Evolutionary conservation across 1,140 invertebrate genomes (phyloP), one percentile per base, ranked within the genome.

Genomic region (Venturia canescens): DNA sequence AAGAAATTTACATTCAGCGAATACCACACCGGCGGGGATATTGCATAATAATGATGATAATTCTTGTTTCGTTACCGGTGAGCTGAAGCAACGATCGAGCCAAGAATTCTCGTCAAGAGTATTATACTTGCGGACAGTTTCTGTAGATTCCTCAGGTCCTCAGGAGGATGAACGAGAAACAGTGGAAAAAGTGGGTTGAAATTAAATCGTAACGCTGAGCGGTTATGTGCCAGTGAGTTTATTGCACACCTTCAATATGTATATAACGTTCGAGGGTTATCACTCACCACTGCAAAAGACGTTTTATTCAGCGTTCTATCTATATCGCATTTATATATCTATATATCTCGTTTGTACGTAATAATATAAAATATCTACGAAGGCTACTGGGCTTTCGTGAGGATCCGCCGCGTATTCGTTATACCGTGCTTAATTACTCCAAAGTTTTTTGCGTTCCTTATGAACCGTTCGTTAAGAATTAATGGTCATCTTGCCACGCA

Each of bases 171-270:
- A n/a, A 57, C 18, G 53, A 57, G 53, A 57, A 57, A 57, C 53
- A n/a, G 53, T 5, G 53, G 70, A 84, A 82, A 82, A 82, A 79
- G 67, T 48, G 57, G 69, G 48, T 69, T 78, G 74, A 80, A 83
- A 83, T 84, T 81, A 83, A 84, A 81, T 81, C 80, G 83, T 84
- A 83, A 84, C 80, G 83, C 83, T 84, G 70, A 50, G 72, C 80
- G 81, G 60, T 77, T 77, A 77, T 38, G 53, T 44, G 38, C 75
- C 29, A 31, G 67, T 34, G 31, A 70, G 67, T 13, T 38, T 70
- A 34, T 29, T 23, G 63, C 18, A 57, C 53, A 57, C 53, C 18
- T 57, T 7, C 6, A 57, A 11, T 44, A 44, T 44, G 38, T 44
- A 44, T 44, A 44, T 44, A 44, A 44, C 38, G 11, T 11, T 44